phyloP scores from a whole-genome alignment of 2,797 vertebrate species.

The Pampus argenteus region DNA sequence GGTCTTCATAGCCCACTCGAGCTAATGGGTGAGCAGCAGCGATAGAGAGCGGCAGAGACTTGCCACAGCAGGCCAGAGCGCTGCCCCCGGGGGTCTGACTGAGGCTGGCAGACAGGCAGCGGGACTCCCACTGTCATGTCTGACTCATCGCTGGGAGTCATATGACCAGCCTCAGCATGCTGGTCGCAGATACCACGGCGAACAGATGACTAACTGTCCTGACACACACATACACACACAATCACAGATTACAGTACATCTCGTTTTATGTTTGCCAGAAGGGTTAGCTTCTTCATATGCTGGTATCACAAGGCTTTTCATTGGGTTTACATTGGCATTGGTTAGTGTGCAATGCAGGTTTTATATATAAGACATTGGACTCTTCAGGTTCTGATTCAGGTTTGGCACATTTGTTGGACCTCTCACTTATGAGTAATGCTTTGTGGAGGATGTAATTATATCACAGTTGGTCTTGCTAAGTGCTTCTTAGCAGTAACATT shows the following conservation, averaged over 20 bases:
- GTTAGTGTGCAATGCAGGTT: no score
- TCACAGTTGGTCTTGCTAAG: not conserved
- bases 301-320: slow-evolving; percentile 33
- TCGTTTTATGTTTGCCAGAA: slow-evolving; percentile 45
- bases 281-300: slow-evolving; percentile 15
- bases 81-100: slow-evolving; percentile 38
- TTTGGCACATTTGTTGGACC: slow-evolving; percentile 11
- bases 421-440: slow-evolving; percentile 4
- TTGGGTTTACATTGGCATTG: slow-evolving; percentile 20
- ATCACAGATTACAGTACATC: slow-evolving; percentile 22
- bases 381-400: slow-evolving; percentile 1
- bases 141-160: slow-evolving; percentile 71
- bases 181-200: slow-evolving; percentile 44
- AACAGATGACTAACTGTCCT: slow-evolving; percentile 58
- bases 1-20: slow-evolving; percentile 20
- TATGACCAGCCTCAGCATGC: slow-evolving; percentile 52
- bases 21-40: slow-evolving; percentile 46
- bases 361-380: slow-evolving; percentile 7
- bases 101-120: slow-evolving; percentile 49
- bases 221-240: slow-evolving; percentile 13
- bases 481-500: not conserved
- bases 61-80: slow-evolving; percentile 35
- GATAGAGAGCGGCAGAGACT: slow-evolving; percentile 40
- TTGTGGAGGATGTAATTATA: not conserved
- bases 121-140: slow-evolving; percentile 59